Percentiles rank a stretch among this genome's conserved stretches.
These are phyloP conservation scores for Aplochiton taeniatus DNA, from an alignment of 2,797 vertebrate genomes.

Conservation along the genomic window DNA sequence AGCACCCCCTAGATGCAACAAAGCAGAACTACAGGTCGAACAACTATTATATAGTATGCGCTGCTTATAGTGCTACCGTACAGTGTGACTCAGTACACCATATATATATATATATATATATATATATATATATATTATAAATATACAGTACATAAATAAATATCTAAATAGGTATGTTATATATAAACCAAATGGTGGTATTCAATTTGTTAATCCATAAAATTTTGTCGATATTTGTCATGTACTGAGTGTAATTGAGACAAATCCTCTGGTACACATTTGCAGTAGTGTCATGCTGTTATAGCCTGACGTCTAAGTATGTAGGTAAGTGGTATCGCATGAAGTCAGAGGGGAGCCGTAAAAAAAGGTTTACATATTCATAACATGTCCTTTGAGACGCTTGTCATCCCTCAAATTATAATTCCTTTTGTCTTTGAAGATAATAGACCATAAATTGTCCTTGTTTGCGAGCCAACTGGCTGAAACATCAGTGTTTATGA, in stretches of 20 bases:
- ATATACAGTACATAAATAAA: not conserved
- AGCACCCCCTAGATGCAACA: constrained; percentile 75
- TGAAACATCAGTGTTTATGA: constrained; percentile 74
- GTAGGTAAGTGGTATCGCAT: constrained; percentile 35
- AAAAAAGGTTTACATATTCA: constrained; percentile 71
- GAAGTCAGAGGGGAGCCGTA: constrained; percentile 47
- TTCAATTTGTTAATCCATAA: too few relatives aligned
- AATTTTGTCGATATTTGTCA: too few relatives aligned
- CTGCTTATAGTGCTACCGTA: constrained; percentile 16
- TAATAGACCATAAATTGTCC: constrained; percentile 80
- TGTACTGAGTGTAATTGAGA: too few relatives aligned
- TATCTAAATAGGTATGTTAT: constrained; percentile 16
- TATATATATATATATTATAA: too few relatives aligned
- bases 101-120: not conserved
- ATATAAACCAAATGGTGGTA: too few relatives aligned
- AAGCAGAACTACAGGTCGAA: constrained; percentile 57
- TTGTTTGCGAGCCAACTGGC: constrained; percentile 75
- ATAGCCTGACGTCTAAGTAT: constrained; percentile 28
- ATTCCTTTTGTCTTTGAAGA: constrained; percentile 78
- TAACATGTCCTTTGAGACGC: constrained; percentile 66
- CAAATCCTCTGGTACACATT: too few relatives aligned
- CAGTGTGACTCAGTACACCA: constrained; percentile 9
- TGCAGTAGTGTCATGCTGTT: constrained; percentile 50
- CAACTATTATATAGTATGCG: constrained; percentile 14
- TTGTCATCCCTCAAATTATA: constrained; percentile 77